phyloP scores from a whole-genome alignment of 2,888 invertebrate genomes.

The Branchipolynoe longqiensis region DNA sequence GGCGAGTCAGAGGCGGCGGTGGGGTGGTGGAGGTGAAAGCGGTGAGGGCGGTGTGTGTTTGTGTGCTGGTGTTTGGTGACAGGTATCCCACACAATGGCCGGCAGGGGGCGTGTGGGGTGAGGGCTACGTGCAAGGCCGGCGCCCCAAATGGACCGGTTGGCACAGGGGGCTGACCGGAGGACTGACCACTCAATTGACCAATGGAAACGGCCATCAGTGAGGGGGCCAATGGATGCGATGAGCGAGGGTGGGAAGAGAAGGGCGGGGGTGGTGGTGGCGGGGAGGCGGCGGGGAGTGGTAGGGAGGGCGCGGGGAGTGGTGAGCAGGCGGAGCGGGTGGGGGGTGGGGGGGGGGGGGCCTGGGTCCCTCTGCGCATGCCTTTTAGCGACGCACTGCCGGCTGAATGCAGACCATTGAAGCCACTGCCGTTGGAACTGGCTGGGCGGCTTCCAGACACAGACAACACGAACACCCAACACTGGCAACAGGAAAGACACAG shows the following conservation, averaged over 20 bases:
- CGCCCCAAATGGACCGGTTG: slow-evolving; percentile 31
- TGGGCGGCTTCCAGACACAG: not conserved
- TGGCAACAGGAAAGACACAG: not conserved
- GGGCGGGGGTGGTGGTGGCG: not conserved
- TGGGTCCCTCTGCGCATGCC: slow-evolving; percentile 22
- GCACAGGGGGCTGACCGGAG: slow-evolving; percentile 43
- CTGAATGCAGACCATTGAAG: slow-evolving; percentile 24
- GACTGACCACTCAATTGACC: slow-evolving; percentile 55
- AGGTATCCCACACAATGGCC: slow-evolving; percentile 4
- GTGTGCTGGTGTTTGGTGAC: not conserved
- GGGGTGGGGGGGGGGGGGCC: not conserved
- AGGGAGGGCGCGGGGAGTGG: not conserved
- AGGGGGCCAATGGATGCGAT: slow-evolving; percentile 43
- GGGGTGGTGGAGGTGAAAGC: not conserved
- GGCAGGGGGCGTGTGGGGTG: not conserved
- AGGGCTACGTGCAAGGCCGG: not conserved
- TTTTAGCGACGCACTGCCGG: not conserved
- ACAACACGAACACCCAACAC: not conserved
- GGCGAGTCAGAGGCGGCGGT: no score
- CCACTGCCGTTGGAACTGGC: not conserved
- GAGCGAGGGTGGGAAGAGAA: slow-evolving; percentile 12
- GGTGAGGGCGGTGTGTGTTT: not conserved
- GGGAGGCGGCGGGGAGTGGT: not conserved
- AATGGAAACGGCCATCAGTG: slow-evolving; percentile 49
- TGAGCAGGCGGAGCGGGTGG: not conserved